A percentile compares a stretch with the other conserved stretches of the same genome.
phyloP scores from a whole-genome alignment of 2,797 vertebrate genomes.

The Accipiter badius region DNA sequence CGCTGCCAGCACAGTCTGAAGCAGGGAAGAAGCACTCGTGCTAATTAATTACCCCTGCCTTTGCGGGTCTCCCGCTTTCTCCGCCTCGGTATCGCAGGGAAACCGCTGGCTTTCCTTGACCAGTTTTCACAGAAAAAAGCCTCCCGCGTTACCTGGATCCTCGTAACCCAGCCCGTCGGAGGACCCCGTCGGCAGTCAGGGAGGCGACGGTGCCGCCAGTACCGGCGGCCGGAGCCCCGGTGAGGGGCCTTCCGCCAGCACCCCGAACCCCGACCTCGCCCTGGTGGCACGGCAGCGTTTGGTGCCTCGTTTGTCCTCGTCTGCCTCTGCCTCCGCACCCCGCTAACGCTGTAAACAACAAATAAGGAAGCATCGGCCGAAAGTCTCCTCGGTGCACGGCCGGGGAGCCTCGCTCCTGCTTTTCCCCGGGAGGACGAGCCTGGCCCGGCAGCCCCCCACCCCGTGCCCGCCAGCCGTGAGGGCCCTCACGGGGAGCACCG shows the following conservation, averaged over 20 bases:
- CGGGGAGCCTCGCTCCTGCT: not conserved
- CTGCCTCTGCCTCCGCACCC: not conserved
- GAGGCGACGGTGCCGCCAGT: accelerated
- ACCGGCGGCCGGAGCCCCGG: accelerated
- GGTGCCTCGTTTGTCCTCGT: not conserved
- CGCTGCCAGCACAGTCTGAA: not conserved
- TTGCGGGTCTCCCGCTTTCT: not conserved
- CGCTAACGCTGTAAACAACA: not conserved
- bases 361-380: not conserved
- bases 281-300: too few species aligned
- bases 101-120: not conserved
- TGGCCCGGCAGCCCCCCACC: too few species aligned
- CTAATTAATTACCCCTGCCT: not conserved
- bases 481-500: not conserved
- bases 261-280: too few species aligned
- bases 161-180: not conserved
- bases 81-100: not conserved
- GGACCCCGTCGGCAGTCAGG: accelerated
- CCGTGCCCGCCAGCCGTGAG: too few species aligned
- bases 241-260: too few species aligned
- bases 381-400: too few species aligned
- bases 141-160: accelerated
- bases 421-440: not conserved
- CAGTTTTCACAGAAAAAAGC: not conserved
- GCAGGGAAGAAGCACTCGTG: not conserved